Base-by-base conservation (phyloP, 2,797 vertebrate genomes). In the Falco naumanni region DNA sequence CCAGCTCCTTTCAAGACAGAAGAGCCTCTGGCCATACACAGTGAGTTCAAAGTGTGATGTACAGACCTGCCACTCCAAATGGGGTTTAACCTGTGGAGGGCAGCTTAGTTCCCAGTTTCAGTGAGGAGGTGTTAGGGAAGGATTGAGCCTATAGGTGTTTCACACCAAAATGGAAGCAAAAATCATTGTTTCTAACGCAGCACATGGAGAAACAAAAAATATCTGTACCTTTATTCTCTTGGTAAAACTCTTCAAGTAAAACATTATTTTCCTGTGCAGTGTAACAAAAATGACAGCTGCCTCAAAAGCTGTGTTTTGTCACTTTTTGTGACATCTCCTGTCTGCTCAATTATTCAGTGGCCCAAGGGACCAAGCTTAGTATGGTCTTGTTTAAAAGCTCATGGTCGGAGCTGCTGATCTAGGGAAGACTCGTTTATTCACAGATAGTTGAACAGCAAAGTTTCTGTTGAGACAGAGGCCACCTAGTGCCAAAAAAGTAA, bases 251-350 rank as follows among this genome's bases (percentile, higher is more conserved):
- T 66, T 80, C n/a, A 77, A 65, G 26, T 39, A 92, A 91, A 74
- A 60, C 18, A 54, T 16, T 16, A 8, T n/a, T 90, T 88, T 70
- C 11, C 22, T 57, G 25, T 71, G 26, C 37, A 37, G 5, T 12
- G 5, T 84, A 84, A 90, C 21, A 72, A 79, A 87, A 90, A 50
- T 39, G 41, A 81, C 61, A 84, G 34, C 53, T 72, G 47, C 19
- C 54, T 93, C 72, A 85, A 84, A 96, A 94, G 34, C 57, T 91
- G 45, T 69, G 34, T 90, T 87, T 95, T 95, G 79, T 81, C 74
- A 69, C 20, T 71, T 77, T 75, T 57, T 54, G 20, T 72, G 72
- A 89, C 80, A 91, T 63, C 29, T 91, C 5, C 69, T 66, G 3
- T 68, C 57, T 85, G 28, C 47, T 94, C 54, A 86, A 54, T 91